Percentiles rank a stretch among this genome's conserved stretches.
These are phyloP conservation scores for Heliconius congener DNA, from an alignment of 1,140 invertebrate species.

Conservation along the genomic window DNA sequence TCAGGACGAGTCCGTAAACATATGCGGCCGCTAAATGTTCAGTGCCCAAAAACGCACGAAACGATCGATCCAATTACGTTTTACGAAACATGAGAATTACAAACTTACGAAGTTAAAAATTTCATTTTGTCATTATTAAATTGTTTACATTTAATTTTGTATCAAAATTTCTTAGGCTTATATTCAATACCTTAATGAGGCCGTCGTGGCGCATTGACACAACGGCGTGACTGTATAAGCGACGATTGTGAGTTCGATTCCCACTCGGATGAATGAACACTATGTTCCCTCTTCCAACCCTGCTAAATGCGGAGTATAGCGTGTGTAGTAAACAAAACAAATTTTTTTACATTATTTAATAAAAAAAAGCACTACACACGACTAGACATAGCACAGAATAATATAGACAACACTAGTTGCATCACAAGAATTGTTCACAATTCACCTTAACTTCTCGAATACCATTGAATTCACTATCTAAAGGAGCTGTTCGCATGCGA, in stretches of 20 bases:
- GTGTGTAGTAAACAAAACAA: too few relatives aligned
- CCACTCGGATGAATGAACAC: too few relatives aligned
- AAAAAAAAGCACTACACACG: too few relatives aligned
- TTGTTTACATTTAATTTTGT: too few relatives aligned
- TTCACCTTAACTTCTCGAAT: slow-evolving; percentile 7
- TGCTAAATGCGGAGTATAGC: too few relatives aligned
- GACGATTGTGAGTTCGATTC: too few relatives aligned
- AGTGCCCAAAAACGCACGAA: slow-evolving; percentile 20
- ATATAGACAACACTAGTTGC: neutral
- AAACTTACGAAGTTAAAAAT: neutral
- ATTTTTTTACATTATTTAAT: too few relatives aligned
- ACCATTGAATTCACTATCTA: slow-evolving; percentile 32
- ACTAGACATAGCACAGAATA: neutral
- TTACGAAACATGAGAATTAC: slow-evolving; percentile 16
- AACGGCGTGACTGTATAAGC: too few relatives aligned
- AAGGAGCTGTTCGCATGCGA: slow-evolving; percentile 40
- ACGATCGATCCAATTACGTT: slow-evolving; percentile 19
- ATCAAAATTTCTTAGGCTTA: too few relatives aligned
- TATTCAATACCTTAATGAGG: too few relatives aligned
- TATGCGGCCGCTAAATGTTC: slow-evolving; percentile 34
- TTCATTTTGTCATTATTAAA: neutral
- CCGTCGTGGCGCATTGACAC: too few relatives aligned
- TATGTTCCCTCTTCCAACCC: too few relatives aligned
- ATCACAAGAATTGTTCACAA: neutral
- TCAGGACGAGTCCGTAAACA: slow-evolving; percentile 40